Conservation (phyloP, 2,113 vertebrate species). For the Lagopus leucura region DNA sequence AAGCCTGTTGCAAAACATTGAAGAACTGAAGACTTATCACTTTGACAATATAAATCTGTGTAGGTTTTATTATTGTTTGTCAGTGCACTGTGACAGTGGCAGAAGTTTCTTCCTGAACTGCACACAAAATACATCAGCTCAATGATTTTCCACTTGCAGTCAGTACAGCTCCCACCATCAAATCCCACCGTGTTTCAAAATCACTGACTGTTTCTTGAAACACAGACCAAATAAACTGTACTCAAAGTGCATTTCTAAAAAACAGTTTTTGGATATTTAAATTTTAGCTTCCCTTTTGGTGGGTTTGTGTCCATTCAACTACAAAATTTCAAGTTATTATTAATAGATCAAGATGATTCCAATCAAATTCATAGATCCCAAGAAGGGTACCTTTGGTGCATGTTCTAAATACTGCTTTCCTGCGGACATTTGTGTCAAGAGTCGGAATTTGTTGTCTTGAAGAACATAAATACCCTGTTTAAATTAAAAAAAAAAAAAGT, state of each 20-base stretch:
- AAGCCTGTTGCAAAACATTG: background rate
- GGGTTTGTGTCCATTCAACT: background rate
- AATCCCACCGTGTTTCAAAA: background rate
- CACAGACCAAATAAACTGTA: background rate
- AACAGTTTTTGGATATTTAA: background rate
- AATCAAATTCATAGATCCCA: background rate
- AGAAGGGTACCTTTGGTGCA: conserved; percentile 88
- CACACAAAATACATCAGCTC: background rate
- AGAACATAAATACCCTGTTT: conserved; percentile 94
- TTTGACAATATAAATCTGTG: background rate
- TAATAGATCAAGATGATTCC: background rate
- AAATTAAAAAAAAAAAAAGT: background rate
- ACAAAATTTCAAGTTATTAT: background rate
- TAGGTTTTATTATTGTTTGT: background rate
- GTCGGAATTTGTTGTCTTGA: conserved; percentile 94
- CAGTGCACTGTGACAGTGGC: background rate
- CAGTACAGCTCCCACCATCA: background rate
- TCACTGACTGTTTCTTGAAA: fast-evolving
- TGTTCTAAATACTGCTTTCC: conserved; percentile 95
- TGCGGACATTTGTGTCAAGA: conserved; percentile 90
- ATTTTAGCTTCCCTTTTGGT: background rate
- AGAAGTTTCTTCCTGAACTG: background rate
- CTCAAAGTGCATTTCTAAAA: background rate
- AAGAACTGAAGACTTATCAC: background rate
- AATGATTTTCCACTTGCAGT: background rate